These are phyloP conservation scores for Dione juno DNA, from an alignment of 2,888 invertebrate species.

Conservation along the genomic window DNA sequence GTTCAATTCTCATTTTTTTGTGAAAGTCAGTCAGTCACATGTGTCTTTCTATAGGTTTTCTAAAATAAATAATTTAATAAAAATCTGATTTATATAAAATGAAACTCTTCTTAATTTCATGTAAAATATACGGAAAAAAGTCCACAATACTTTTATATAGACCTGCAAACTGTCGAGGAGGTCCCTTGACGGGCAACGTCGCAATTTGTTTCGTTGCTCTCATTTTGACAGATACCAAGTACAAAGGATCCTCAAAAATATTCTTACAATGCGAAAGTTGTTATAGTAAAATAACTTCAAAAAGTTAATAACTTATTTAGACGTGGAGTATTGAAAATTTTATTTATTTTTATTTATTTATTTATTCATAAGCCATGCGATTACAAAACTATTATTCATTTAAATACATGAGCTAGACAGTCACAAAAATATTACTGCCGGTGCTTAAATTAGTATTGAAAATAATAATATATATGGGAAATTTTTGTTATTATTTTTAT, in stretches of 20 bases:
- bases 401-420: no score
- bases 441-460: no score
- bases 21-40: no score
- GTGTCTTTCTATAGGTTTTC: no score
- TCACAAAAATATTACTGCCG: no score
- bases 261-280: not conserved
- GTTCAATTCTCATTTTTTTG: no score
- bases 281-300: not conserved
- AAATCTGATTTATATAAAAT: not conserved
- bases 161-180: slow-evolving; percentile 15
- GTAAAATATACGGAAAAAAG: not conserved
- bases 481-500: no score
- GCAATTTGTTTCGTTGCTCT: slow-evolving; percentile 8
- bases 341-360: no score
- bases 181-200: slow-evolving; percentile 7
- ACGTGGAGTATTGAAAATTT: not conserved
- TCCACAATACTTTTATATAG: not conserved
- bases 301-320: not conserved
- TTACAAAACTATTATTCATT: no score
- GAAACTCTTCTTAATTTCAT: not conserved
- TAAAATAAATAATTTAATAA: no score
- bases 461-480: no score
- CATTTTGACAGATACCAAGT: slow-evolving; percentile 9
- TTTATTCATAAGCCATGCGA: no score
- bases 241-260: slow-evolving; percentile 3